Evolutionary conservation across 2,888 invertebrate genomes (phyloP).

Genomic region (Pristionchus exspectatus): DNA sequence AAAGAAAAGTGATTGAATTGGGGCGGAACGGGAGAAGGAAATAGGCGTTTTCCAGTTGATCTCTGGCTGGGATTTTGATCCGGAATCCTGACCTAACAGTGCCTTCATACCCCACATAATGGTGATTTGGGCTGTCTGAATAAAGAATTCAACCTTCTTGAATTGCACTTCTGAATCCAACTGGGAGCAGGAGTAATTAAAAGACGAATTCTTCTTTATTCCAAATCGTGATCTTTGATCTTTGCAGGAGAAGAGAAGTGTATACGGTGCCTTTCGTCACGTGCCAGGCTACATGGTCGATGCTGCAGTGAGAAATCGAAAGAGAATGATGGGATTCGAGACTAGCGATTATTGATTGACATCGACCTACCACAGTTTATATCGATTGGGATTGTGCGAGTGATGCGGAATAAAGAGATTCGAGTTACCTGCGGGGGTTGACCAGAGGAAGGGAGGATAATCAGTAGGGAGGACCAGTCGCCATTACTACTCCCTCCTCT

Average conservation of each 20-base stretch:
- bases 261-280: constrained; percentile 47
- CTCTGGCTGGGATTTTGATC: not conserved
- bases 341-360: constrained; percentile 19
- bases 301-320: not conserved
- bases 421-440: not conserved
- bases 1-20: not conserved
- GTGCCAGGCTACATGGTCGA: constrained; percentile 50
- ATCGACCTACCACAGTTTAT: not conserved
- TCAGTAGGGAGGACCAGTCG: constrained; percentile 45
- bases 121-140: no score
- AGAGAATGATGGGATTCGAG: constrained; percentile 45
- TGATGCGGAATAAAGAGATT: constrained; percentile 41
- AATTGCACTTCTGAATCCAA: no score
- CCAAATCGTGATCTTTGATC: not conserved
- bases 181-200: no score
- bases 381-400: constrained; percentile 12
- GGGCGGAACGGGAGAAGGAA: not conserved
- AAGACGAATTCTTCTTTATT: no score
- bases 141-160: no score
- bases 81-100: no score
- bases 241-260: constrained; percentile 48
- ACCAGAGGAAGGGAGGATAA: constrained; percentile 39
- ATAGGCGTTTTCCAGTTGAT: not conserved
- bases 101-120: no score
- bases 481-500: constrained; percentile 12